Evolutionary conservation across 2,113 vertebrate genomes (phyloP), one percentile per base, ranked within the genome.

Genomic region (Otocyon megalotis): DNA sequence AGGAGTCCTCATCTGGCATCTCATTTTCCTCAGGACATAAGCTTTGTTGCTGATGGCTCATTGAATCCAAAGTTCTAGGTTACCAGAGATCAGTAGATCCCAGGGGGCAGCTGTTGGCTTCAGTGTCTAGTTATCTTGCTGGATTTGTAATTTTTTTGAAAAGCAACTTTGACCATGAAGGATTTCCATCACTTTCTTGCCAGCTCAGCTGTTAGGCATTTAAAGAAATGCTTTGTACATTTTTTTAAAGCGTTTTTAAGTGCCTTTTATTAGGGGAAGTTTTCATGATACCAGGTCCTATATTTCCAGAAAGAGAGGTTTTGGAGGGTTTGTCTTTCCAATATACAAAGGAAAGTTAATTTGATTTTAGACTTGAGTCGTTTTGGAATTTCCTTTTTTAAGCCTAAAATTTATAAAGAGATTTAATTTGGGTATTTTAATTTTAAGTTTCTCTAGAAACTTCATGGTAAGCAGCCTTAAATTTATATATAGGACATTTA

Each of bases 341-440:
- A 54, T 37, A 69, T 43, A 30, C 28, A 85, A 56, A 77, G 13
- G 20, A 88, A 93, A 74, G 53, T 54, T 24, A 91, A 80, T 76
- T 72, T 93, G 30, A 43, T 28, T 62, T 87, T 97, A 91, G 76
- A 80, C 10, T 74, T 93, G 69, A 95, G 81, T 56, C 30, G 12
- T 20, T 93, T 96, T 62, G 56, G 62, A 50, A 26, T 63, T 82
- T 91, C 24, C 2, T 37, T 81, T 91, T 65, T 67, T 74, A 69
- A 62, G n/a, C 50, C 19, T 82, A 90, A 62, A 9, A 62, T 88
- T 95, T 88, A n/a, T 90, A 67, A 80, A 65, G 24, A 9, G 50
- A 65, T 72, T 93, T 88, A 62, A 76, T 58, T 83, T 87, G 37
- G 37, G 20, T 10, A 83, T 32, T 95, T 96, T 30, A 80, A 67